phyloP scores from a whole-genome alignment of 2,888 invertebrate genomes.

The Brenthis ino region DNA sequence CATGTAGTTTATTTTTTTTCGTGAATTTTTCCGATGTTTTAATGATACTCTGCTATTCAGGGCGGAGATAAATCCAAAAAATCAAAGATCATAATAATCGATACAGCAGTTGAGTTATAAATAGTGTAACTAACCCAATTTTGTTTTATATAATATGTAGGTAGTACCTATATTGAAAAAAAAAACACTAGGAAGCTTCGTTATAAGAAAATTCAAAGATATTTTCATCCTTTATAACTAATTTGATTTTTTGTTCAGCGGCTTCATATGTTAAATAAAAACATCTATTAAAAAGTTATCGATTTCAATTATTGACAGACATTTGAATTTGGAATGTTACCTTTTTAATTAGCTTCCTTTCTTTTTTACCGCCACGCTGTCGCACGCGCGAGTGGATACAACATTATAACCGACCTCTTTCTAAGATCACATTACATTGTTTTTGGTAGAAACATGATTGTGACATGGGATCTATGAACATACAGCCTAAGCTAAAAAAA shows the following conservation, averaged over 20 bases:
- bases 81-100: too few relatives aligned
- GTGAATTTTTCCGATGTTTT: too few relatives aligned
- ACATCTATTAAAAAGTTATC: constrained; percentile 33
- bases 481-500: constrained; percentile 18
- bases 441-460: constrained; percentile 43
- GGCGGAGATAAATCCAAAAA: too few relatives aligned
- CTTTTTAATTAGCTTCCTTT: constrained; percentile 51
- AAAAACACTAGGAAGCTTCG: background rate
- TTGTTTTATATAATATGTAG: too few relatives aligned
- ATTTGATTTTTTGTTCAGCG: background rate
- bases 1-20: too few relatives aligned
- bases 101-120: too few relatives aligned
- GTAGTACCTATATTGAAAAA: too few relatives aligned
- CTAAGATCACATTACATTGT: constrained; percentile 59
- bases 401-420: constrained; percentile 62
- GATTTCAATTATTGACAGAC: constrained; percentile 38
- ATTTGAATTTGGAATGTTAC: constrained; percentile 40
- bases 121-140: too few relatives aligned
- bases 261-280: constrained; percentile 9
- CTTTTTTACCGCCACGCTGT: constrained; percentile 60
- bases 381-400: constrained; percentile 64
- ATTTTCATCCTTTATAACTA: background rate
- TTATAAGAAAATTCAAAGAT: background rate
- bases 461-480: constrained; percentile 45
- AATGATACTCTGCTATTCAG: too few relatives aligned